phyloP scores from a whole-genome alignment of 2,797 vertebrate genomes.

The Enteromius unitaeniatus region DNA sequence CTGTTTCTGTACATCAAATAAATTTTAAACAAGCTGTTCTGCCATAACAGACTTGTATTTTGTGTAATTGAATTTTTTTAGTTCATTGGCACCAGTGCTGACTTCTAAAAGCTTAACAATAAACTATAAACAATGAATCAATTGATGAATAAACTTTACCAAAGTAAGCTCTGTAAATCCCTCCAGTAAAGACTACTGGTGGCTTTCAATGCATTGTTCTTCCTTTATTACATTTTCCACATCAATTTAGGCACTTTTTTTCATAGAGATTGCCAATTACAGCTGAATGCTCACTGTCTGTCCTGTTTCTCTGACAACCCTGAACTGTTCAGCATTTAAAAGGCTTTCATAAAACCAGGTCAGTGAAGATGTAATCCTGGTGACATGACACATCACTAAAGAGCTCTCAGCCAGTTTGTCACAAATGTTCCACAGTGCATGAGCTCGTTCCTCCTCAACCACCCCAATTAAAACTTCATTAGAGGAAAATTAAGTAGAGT shows the following conservation, averaged over 20 bases:
- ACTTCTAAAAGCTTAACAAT: neutral
- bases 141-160: neutral
- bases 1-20: neutral
- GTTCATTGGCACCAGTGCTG: neutral
- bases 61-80: neutral
- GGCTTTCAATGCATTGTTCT: neutral
- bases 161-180: neutral
- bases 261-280: neutral
- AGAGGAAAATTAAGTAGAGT: neutral
- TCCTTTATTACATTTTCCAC: neutral
- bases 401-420: slow-evolving; percentile 12
- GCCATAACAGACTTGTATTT: neutral
- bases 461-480: neutral
- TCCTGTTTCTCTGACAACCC: neutral
- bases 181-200: neutral
- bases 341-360: slow-evolving; percentile 71
- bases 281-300: neutral
- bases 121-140: neutral
- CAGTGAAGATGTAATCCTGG: slow-evolving; percentile 51
- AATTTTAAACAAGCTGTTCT: neutral
- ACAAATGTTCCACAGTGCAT: slow-evolving; percentile 18
- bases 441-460: neutral
- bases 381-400: slow-evolving; percentile 7
- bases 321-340: slow-evolving; percentile 33
- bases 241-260: neutral